Conservation (phyloP, 2,113 vertebrate species). For the Zosterops lateralis region DNA sequence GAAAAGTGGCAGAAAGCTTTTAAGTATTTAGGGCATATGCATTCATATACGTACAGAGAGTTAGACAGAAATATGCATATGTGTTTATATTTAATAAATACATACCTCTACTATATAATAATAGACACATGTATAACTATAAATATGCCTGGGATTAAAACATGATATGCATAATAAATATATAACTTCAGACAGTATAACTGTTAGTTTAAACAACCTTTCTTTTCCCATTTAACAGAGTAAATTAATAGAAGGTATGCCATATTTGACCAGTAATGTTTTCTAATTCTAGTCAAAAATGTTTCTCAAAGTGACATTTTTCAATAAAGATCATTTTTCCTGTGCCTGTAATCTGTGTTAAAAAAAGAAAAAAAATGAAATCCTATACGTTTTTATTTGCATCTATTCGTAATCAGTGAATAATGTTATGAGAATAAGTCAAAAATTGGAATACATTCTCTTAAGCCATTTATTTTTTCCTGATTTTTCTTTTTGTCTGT, state of each 20-base stretch:
- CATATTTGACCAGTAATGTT: not conserved
- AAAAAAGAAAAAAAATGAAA: not conserved
- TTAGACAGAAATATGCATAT: not conserved
- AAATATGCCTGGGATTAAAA: not conserved
- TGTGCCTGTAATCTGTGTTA: rapidly evolving
- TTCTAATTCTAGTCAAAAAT: not conserved
- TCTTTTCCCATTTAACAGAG: not conserved
- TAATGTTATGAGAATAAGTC: not conserved
- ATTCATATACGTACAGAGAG: not conserved
- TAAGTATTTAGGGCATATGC: not conserved
- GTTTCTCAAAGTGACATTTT: not conserved
- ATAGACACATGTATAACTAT: not conserved
- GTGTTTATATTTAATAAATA: not conserved
- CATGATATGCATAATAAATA: not conserved
- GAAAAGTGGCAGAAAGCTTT: not conserved
- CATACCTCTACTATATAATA: too few relatives aligned
- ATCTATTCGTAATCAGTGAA: not conserved
- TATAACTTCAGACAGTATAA: not conserved
- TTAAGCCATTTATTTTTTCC: not conserved
- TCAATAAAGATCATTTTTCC: not conserved
- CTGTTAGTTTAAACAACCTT: not conserved
- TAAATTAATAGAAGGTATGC: not conserved
- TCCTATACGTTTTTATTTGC: not conserved
- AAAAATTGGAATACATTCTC: not conserved
- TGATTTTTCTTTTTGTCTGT: not conserved